Evolutionary conservation across 1,140 invertebrate genomes (phyloP).

Genomic region (Pygmarrhopalites habei): DNA sequence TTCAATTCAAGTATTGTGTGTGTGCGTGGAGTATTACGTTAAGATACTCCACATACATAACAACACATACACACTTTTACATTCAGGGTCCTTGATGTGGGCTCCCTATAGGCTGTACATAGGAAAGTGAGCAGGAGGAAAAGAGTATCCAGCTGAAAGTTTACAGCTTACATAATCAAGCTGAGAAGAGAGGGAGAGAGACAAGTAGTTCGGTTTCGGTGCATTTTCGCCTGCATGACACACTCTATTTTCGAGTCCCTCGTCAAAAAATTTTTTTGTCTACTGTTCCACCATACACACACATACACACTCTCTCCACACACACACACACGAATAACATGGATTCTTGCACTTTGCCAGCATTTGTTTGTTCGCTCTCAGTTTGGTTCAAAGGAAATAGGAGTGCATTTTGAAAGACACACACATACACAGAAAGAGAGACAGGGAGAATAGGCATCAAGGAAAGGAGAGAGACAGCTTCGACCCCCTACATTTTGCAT

Average conservation of each 20-base stretch:
- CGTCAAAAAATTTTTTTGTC: slow-evolving; percentile 7
- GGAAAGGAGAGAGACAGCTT: no score
- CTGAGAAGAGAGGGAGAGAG: not conserved
- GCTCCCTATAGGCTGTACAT: not conserved
- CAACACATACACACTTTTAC: not conserved
- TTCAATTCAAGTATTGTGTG: not conserved
- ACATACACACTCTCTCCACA: no score
- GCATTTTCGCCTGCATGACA: slow-evolving; percentile 4
- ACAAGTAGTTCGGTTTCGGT: not conserved
- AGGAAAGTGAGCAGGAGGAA: not conserved
- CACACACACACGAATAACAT: no score
- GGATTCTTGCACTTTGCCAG: slow-evolving; percentile 1
- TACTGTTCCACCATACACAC: no score
- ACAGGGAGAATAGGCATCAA: no score
- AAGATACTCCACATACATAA: not conserved
- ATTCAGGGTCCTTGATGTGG: not conserved
- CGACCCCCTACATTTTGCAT: no score
- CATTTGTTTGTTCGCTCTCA: not conserved
- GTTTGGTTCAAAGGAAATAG: no score
- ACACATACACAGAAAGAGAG: no score
- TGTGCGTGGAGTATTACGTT: not conserved
- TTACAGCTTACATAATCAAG: slow-evolving; percentile 6
- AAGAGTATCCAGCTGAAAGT: slow-evolving; percentile 6
- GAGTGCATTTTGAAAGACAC: no score
- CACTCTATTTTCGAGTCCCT: slow-evolving; percentile 12